Evolutionary conservation across 2,888 invertebrate genomes (phyloP).

Genomic region (Strigamia transsilvanica): DNA sequence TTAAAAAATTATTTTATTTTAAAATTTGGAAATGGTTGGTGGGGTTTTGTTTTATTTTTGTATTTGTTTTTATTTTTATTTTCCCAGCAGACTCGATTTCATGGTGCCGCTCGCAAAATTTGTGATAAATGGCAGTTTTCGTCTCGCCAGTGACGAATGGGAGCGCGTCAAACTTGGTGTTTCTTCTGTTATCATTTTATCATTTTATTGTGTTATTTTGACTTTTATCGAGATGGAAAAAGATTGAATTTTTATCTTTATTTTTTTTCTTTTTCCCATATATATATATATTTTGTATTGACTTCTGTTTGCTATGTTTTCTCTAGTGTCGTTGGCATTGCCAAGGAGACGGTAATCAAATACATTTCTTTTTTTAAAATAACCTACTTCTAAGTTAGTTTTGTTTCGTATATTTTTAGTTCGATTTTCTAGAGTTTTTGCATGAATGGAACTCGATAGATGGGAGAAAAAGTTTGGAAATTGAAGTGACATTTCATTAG

Average conservation of each 20-base stretch:
- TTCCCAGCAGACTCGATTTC: slow-evolving; percentile 32
- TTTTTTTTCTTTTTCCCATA: background rate
- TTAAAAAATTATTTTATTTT: too few relatives aligned
- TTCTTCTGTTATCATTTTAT: slow-evolving; percentile 36
- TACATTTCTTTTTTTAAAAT: background rate
- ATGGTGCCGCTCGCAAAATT: slow-evolving; percentile 32
- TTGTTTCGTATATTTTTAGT: background rate
- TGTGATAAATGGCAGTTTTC: slow-evolving; percentile 40
- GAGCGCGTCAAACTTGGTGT: slow-evolving; percentile 10
- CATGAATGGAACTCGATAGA: background rate
- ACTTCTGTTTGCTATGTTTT: background rate
- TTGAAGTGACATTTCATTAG: background rate
- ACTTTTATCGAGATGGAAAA: slow-evolving; percentile 1
- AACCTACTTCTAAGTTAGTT: background rate
- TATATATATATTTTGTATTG: background rate
- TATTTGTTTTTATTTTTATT: too few relatives aligned
- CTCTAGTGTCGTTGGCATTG: background rate
- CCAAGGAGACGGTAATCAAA: background rate
- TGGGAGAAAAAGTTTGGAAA: background rate
- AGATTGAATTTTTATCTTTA: slow-evolving; percentile 32
- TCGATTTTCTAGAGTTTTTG: background rate
- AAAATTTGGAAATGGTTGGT: background rate
- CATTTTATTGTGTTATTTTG: slow-evolving; percentile 42
- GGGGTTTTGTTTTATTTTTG: background rate
- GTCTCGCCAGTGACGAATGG: slow-evolving; percentile 40